Evolutionary conservation across 2,797 vertebrate species (phyloP).

Genomic region (Bucorvus abyssinicus): DNA sequence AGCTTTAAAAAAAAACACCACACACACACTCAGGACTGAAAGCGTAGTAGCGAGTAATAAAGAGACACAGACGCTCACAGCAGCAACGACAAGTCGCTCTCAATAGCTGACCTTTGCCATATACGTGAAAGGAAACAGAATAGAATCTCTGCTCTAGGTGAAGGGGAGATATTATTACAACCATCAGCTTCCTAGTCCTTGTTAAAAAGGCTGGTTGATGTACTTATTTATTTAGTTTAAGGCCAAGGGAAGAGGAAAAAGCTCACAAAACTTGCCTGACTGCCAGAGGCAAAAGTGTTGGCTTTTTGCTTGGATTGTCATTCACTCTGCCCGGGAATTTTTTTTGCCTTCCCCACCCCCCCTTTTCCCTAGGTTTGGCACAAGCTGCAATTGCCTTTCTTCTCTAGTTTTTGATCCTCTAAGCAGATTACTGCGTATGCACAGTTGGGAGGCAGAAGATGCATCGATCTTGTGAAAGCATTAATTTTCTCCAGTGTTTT

Average conservation of each 20-base stretch:
- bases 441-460: not conserved
- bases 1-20: slow-evolving; percentile 42
- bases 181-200: slow-evolving; percentile 35
- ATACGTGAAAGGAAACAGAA: slow-evolving; percentile 36
- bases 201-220: slow-evolving; percentile 46
- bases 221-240: slow-evolving; percentile 55
- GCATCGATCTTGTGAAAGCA: slow-evolving; percentile 68
- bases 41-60: slow-evolving; percentile 15
- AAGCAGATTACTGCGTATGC: slow-evolving; percentile 69
- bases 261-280: slow-evolving; percentile 6
- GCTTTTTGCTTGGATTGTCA: slow-evolving; percentile 63
- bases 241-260: slow-evolving; percentile 58
- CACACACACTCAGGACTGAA: slow-evolving; percentile 8
- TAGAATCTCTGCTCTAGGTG: slow-evolving; percentile 12
- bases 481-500: slow-evolving; percentile 62
- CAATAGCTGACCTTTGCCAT: slow-evolving; percentile 53
- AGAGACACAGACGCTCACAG: not conserved
- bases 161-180: slow-evolving; percentile 23
- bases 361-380: slow-evolving; percentile 68
- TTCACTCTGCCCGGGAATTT: slow-evolving; percentile 67
- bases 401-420: slow-evolving; percentile 71
- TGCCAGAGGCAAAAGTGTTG: not conserved
- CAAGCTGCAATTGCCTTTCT: slow-evolving; percentile 73
- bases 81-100: slow-evolving; percentile 12
- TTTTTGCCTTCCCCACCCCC: not conserved